Evolutionary conservation across 23 tunicate species (phyloP).

Genomic region (Halocynthia aurantium): DNA sequence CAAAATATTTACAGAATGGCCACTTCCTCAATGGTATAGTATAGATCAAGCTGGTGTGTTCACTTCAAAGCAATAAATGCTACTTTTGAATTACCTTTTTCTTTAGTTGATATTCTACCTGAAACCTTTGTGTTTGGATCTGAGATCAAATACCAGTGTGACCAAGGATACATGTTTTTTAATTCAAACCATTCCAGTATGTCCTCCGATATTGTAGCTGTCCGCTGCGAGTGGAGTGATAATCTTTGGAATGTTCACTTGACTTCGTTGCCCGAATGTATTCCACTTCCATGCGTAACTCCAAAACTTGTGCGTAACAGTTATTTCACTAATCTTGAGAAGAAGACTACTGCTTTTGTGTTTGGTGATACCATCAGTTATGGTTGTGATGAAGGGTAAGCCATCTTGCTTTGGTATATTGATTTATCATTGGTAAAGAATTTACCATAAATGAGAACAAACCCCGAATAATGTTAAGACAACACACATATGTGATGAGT

Average conservation of each 20-base stretch:
- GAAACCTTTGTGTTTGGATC: not conserved
- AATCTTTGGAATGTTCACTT: conserved; percentile 20
- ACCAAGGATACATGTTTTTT: conserved; percentile 28
- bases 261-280: conserved; percentile 29
- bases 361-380: conserved; percentile 38
- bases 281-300: conserved; percentile 26
- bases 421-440: not conserved
- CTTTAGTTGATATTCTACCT: not conserved
- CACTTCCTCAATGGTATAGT: conserved; percentile 24
- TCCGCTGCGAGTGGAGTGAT: conserved; percentile 33
- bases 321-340: conserved; percentile 6
- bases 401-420: not conserved
- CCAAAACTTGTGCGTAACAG: conserved; percentile 19
- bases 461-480: too few species aligned
- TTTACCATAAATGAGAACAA: too few species aligned
- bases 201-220: not conserved
- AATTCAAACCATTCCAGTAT: not conserved
- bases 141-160: conserved; percentile 23
- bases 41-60: not conserved
- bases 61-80: not conserved
- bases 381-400: conserved; percentile 66
- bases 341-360: conserved; percentile 13
- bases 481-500: too few species aligned
- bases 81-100: too few species aligned
- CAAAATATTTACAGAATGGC: conserved; percentile 16